Conservation (phyloP, 2,113 vertebrate species). For the Melanocharis versteri region DNA sequence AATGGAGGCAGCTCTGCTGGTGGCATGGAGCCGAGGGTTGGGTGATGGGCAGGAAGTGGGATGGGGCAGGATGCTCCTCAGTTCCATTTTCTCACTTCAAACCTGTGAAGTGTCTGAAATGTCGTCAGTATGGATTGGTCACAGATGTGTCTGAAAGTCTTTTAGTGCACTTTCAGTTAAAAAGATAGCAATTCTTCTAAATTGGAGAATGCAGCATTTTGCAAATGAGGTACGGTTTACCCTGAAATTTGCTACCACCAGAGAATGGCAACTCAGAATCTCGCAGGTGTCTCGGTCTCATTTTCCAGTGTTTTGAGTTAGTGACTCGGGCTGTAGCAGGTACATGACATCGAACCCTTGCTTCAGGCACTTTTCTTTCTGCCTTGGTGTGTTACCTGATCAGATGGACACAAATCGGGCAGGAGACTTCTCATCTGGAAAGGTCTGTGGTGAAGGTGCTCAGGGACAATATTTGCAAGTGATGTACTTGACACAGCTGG, state of each 20-base stretch:
- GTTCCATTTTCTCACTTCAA: not conserved
- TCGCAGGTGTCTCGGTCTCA: fast-evolving
- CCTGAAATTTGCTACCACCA: not conserved
- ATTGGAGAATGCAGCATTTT: not conserved
- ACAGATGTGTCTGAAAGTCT: not conserved
- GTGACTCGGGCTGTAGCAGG: not conserved
- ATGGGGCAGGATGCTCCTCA: not conserved
- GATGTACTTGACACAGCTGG: not conserved
- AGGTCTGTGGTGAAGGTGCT: not conserved
- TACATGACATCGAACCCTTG: not conserved
- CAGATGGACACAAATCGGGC: not conserved
- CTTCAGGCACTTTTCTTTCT: not conserved
- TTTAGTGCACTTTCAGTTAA: not conserved
- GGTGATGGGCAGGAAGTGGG: not conserved
- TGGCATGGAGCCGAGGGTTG: fast-evolving
- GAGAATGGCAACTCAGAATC: not conserved
- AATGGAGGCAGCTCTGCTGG: not conserved
- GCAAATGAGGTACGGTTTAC: not conserved
- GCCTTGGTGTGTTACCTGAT: not conserved
- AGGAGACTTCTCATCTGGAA: not conserved
- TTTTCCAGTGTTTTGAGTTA: not conserved
- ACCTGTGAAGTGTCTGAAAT: not conserved
- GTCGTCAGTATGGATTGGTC: not conserved
- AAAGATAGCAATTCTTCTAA: not conserved
- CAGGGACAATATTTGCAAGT: not conserved